These are phyloP conservation scores for Campylorhamphus procurvoides DNA, from an alignment of 2,113 vertebrate genomes.

Conservation along the genomic window DNA sequence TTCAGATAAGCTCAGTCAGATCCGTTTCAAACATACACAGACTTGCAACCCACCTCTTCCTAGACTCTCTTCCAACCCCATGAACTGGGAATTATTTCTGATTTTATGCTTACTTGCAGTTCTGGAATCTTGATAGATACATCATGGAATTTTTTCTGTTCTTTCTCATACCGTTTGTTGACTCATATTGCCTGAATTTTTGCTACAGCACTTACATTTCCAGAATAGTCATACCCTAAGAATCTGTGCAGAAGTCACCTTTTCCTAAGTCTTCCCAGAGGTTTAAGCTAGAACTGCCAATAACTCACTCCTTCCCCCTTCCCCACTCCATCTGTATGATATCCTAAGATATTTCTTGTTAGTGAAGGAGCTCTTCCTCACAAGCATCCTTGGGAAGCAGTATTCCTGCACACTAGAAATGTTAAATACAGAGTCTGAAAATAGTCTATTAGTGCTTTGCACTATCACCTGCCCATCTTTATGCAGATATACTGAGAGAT, in stretches of 20 bases:
- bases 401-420: not conserved
- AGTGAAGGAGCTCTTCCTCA: not conserved
- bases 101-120: not conserved
- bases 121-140: not conserved
- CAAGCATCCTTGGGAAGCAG: not conserved
- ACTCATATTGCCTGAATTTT: not conserved
- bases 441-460: not conserved
- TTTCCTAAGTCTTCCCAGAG: not conserved
- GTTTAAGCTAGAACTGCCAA: not conserved
- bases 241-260: not conserved
- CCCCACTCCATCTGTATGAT: not conserved
- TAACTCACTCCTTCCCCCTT: not conserved
- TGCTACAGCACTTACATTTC: not conserved
- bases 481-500: not conserved
- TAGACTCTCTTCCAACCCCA: not conserved
- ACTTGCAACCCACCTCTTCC: not conserved
- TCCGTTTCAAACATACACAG: not conserved
- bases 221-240: not conserved
- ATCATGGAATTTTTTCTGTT: not conserved
- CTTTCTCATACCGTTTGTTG: not conserved
- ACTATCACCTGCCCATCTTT: not conserved
- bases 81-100: not conserved
- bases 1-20: not conserved
- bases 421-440: not conserved
- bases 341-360: not conserved